These are phyloP conservation scores for Calyptommatus sinebrachiatus DNA, from an alignment of 2,113 vertebrate species.

Conservation along the genomic window DNA sequence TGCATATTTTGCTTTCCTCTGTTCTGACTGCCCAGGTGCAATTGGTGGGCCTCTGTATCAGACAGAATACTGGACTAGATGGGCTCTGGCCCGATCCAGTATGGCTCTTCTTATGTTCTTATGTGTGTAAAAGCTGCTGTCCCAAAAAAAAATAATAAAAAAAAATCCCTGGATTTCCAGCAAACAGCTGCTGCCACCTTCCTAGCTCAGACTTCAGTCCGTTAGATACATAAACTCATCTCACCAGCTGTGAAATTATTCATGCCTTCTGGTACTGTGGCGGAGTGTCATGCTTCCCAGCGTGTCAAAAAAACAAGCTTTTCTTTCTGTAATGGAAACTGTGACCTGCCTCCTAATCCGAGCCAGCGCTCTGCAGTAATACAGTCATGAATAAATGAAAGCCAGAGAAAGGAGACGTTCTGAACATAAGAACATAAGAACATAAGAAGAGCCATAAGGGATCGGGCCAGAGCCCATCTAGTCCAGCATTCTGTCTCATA, in stretches of 20 bases:
- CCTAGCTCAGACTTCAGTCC: not conserved
- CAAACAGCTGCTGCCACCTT: not conserved
- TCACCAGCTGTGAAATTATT: slow-evolving; percentile 3
- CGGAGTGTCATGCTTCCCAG: not conserved
- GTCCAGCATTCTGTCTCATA: no score
- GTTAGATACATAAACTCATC: not conserved
- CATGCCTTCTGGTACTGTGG: not conserved
- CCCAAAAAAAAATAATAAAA: not conserved
- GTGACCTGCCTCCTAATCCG: not conserved
- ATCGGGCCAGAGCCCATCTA: no score
- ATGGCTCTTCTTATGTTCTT: no score
- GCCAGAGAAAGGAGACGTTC: not conserved
- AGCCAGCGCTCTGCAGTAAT: not conserved
- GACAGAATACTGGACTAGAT: no score
- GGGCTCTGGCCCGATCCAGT: no score
- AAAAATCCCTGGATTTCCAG: not conserved
- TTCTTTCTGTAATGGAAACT: not conserved
- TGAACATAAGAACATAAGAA: no score
- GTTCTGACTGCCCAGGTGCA: no score
- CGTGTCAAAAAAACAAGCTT: not conserved
- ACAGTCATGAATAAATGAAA: slow-evolving; percentile 16
- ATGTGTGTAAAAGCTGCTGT: not conserved
- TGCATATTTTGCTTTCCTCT: no score
- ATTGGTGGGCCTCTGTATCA: no score
- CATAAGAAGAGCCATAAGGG: no score